These are phyloP conservation scores for Magallana gigas DNA, from an alignment of 1,140 invertebrate genomes.

Conservation along the genomic window DNA sequence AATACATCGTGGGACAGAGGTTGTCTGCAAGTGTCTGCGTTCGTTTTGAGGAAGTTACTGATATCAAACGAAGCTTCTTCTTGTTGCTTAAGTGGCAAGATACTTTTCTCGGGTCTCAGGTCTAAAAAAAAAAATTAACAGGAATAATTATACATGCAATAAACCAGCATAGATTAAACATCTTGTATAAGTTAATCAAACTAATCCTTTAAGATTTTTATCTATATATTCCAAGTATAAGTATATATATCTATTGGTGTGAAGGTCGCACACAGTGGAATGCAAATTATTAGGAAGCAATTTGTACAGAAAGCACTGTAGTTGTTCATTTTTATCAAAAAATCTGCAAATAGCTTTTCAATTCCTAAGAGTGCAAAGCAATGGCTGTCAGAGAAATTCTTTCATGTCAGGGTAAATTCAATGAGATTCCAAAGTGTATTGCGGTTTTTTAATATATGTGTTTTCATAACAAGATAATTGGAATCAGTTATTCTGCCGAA, in stretches of 20 bases:
- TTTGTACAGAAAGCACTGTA: no score
- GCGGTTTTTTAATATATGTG: slow-evolving; percentile 1
- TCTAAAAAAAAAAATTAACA: neutral
- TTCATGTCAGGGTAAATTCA: neutral
- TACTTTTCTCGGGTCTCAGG: neutral
- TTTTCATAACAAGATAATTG: slow-evolving; percentile 28
- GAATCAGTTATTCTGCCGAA: neutral
- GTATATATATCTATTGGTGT: no score
- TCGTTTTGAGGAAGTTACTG: neutral
- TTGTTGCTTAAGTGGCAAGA: neutral
- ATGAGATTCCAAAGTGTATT: slow-evolving; percentile 7
- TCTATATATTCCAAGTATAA: no score
- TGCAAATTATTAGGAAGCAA: no score
- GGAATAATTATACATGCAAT: no score
- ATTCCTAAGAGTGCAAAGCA: slow-evolving; percentile 2
- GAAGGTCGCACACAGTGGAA: no score
- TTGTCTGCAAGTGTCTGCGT: neutral
- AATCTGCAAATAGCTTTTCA: no score
- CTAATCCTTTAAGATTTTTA: no score
- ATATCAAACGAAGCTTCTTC: neutral
- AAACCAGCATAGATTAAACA: no score
- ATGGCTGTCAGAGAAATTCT: neutral
- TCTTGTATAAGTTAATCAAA: no score
- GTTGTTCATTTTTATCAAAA: no score
- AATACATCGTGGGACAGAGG: neutral